Percentiles rank a stretch among this genome's conserved stretches.
Conservation (phyloP, 2,888 invertebrate species). For the Strigamia maritima region DNA sequence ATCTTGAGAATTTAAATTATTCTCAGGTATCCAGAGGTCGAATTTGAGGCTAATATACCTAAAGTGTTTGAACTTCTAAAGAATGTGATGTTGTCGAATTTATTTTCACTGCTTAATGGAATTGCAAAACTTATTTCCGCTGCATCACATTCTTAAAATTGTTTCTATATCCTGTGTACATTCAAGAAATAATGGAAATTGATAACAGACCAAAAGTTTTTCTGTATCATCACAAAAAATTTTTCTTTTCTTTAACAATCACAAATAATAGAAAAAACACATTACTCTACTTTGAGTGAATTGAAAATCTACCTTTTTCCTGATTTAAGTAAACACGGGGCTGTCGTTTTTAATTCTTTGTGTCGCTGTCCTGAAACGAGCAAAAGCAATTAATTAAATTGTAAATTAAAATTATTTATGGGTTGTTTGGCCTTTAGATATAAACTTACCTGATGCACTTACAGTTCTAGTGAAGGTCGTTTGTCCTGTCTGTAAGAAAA, state of each 20-base stretch:
- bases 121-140: slow-evolving; percentile 32
- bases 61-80: background rate
- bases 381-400: background rate
- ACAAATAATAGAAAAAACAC: background rate
- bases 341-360: background rate
- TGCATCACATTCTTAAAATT: slow-evolving; percentile 28
- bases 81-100: slow-evolving; percentile 32
- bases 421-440: background rate
- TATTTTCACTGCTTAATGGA: slow-evolving; percentile 22
- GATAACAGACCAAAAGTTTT: background rate
- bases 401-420: background rate
- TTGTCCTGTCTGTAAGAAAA: background rate
- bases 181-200: slow-evolving; percentile 27
- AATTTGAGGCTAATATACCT: background rate
- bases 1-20: slow-evolving; percentile 31
- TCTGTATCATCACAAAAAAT: background rate
- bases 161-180: slow-evolving; percentile 32
- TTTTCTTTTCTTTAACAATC: background rate
- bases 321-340: slow-evolving; percentile 2
- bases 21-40: slow-evolving; percentile 22
- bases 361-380: background rate
- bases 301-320: slow-evolving; percentile 4
- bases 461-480: background rate
- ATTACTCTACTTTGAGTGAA: background rate
- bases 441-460: background rate